Evolutionary conservation across 2,888 invertebrate genomes (phyloP).

Genomic region (Axea sp.): DNA sequence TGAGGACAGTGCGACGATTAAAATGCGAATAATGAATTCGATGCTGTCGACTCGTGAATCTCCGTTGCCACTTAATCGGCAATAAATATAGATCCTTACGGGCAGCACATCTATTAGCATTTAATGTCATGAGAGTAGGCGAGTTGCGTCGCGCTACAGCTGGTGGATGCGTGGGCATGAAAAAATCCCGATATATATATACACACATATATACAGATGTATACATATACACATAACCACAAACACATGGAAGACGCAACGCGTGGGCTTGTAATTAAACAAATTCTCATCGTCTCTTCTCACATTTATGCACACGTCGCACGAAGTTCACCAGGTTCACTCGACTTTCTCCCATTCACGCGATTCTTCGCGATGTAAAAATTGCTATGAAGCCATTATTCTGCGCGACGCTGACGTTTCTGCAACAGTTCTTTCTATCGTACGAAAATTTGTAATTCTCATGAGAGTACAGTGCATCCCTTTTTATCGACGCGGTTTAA

Average conservation of each 20-base stretch:
- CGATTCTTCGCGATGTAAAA: conserved; percentile 28
- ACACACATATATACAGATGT: conserved; percentile 9
- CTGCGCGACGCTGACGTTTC: conserved; percentile 32
- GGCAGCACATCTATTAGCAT: conserved; percentile 63
- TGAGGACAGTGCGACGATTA: conserved; percentile 49
- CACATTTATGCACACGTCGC: conserved; percentile 50
- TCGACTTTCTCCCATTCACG: conserved; percentile 59
- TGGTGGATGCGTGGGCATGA: conserved; percentile 63
- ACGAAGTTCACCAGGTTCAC: conserved; percentile 44
- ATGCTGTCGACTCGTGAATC: conserved; percentile 48
- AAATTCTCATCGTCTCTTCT: conserved; percentile 62
- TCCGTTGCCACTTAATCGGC: conserved; percentile 61
- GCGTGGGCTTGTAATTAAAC: conserved; percentile 64
- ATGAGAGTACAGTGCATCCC: too few relatives aligned
- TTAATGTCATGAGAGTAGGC: conserved; percentile 64
- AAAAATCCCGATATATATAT: conserved; percentile 58
- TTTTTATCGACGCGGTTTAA: too few relatives aligned
- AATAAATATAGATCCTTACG: conserved; percentile 63
- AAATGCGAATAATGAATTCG: conserved; percentile 54
- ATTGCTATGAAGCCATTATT: conserved; percentile 46
- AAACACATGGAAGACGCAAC: conserved; percentile 15
- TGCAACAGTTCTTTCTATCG: conserved; percentile 30
- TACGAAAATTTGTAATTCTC: conserved; percentile 12
- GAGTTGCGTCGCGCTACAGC: conserved; percentile 59
- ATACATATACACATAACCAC: background rate